Evolutionary conservation across 2,888 invertebrate genomes (phyloP).

Genomic region (Pogonocherus hispidulus): DNA sequence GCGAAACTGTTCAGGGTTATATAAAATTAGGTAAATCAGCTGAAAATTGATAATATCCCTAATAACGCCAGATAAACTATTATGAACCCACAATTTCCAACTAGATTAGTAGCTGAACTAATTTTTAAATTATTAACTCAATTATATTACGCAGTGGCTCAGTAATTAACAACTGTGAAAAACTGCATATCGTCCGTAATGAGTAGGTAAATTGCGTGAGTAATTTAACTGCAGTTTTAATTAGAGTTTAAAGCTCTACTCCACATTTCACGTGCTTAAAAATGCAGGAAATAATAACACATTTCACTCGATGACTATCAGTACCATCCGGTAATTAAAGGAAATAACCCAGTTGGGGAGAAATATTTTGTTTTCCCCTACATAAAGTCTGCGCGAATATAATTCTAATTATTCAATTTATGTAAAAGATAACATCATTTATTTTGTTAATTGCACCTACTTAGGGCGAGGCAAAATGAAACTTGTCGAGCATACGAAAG

Average conservation of each 20-base stretch:
- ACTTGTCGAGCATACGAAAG: conserved; percentile 3
- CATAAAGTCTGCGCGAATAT: background rate
- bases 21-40: too few species aligned
- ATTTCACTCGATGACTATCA: conserved; percentile 7
- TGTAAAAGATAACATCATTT: conserved; percentile 13
- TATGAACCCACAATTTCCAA: too few species aligned
- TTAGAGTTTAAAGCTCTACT: background rate
- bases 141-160: too few species aligned
- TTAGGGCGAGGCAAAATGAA: conserved; percentile 2
- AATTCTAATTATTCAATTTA: conserved; percentile 20
- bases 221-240: background rate
- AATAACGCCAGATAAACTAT: too few species aligned
- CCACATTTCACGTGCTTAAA: background rate
- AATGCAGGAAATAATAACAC: background rate
- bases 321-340: conserved; percentile 15
- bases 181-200: too few species aligned
- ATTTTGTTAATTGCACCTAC: conserved; percentile 10
- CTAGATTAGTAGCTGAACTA: too few species aligned
- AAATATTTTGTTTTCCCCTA: background rate
- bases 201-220: too few species aligned
- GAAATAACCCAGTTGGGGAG: background rate
- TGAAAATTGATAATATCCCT: too few species aligned
- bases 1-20: too few species aligned
- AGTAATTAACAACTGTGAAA: too few species aligned
- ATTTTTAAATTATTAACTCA: too few species aligned